phyloP scores from a whole-genome alignment of 2,113 vertebrate genomes.

The rat (Rattus norvegicus) region GRCr8 NC_086033.1:25722001-25722500 shows the following conservation, averaged over 20 bases:
- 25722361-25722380: background rate
- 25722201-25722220: slow-evolving; percentile 5
- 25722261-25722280: background rate
- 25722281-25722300: background rate
- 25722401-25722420: background rate
- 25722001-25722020: background rate
- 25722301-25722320: background rate
- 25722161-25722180: background rate
- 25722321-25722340: background rate
- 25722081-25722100: background rate
- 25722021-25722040: too few species aligned
- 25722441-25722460: background rate
- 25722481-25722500: background rate
- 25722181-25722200: background rate
- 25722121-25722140: background rate
- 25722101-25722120: background rate
- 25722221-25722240: background rate
- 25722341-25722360: background rate
- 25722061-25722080: background rate
- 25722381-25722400: background rate
- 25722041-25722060: background rate
- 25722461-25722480: background rate
- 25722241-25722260: background rate
- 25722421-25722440: background rate
- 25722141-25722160: background rate